Percentiles rank a stretch among this genome's conserved stretches.
Evolutionary conservation across 2,888 invertebrate species (phyloP).

Genomic region (Drosophila rellima): DNA sequence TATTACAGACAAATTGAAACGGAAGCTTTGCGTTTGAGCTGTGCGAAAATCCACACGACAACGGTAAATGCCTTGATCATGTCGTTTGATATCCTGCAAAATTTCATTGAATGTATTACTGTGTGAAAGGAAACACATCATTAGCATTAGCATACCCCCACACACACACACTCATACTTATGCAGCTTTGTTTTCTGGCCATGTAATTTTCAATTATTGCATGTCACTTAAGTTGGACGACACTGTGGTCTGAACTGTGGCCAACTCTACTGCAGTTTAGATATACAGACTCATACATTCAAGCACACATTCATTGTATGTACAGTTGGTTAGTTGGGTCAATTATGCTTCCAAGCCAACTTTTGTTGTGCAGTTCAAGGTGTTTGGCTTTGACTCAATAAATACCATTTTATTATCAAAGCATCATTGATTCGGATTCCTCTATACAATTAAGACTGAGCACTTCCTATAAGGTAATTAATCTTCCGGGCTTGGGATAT

Average conservation of each 20-base stretch:
- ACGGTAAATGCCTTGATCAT: slow-evolving; percentile 95
- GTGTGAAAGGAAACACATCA: slow-evolving; percentile 62
- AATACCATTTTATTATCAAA: not conserved
- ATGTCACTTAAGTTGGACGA: slow-evolving; percentile 58
- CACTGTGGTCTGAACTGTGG: slow-evolving; percentile 40
- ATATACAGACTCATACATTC: slow-evolving; percentile 3
- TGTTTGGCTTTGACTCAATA: not conserved
- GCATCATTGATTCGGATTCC: not conserved
- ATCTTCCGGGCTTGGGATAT: too few species aligned
- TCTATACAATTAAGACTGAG: too few species aligned
- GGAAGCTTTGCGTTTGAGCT: slow-evolving; percentile 95
- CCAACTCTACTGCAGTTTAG: slow-evolving; percentile 16
- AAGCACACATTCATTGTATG: not conserved
- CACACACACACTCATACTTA: slow-evolving; percentile 4
- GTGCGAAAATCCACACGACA: slow-evolving; percentile 96
- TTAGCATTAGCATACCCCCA: slow-evolving; percentile 65
- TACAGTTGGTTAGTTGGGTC: not conserved
- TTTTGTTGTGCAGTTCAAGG: slow-evolving; percentile 7
- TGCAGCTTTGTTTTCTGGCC: slow-evolving; percentile 23
- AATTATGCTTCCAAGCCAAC: slow-evolving; percentile 1
- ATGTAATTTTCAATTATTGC: slow-evolving; percentile 75
- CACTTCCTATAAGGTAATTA: too few species aligned
- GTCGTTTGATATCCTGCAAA: slow-evolving; percentile 91
- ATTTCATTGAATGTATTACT: slow-evolving; percentile 50
- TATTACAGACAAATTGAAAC: slow-evolving; percentile 95